A percentile compares a stretch with the other conserved stretches of the same genome.
Evolutionary conservation across 2,797 vertebrate species (phyloP).

Genomic region (Triplophysa bombifrons): DNA sequence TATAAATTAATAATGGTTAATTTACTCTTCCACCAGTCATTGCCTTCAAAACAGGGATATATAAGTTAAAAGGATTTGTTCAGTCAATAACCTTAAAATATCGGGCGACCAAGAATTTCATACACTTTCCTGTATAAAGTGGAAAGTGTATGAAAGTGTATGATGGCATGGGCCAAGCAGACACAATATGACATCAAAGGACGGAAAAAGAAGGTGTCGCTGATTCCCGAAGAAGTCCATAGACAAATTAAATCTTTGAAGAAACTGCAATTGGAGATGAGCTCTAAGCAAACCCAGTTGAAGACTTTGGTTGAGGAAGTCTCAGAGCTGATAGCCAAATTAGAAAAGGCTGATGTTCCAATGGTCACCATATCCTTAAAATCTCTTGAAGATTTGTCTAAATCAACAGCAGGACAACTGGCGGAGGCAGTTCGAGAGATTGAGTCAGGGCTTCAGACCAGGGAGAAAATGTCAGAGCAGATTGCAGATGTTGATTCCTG

Average conservation of each 20-base stretch:
- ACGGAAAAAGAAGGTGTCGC: conserved; percentile 71
- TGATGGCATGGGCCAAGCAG: conserved; percentile 83
- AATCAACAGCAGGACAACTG: conserved; percentile 78
- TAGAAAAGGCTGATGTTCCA: conserved; percentile 68
- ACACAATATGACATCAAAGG: conserved; percentile 73
- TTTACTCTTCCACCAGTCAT: too few relatives aligned
- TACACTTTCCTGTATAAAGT: too few relatives aligned
- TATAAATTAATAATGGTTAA: too few relatives aligned
- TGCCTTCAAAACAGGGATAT: too few relatives aligned
- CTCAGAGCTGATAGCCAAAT: conserved; percentile 67
- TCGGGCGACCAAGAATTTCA: too few relatives aligned
- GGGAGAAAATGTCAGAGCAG: conserved; percentile 80
- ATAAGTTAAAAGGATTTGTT: too few relatives aligned
- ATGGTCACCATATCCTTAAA: conserved; percentile 74
- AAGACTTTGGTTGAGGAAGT: conserved; percentile 76
- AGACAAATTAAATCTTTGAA: conserved; percentile 83
- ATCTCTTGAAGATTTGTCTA: conserved; percentile 78
- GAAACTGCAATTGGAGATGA: conserved; percentile 76
- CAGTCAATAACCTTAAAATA: too few relatives aligned
- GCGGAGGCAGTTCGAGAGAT: conserved; percentile 76
- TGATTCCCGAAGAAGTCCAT: conserved; percentile 84
- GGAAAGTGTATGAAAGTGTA: too few relatives aligned
- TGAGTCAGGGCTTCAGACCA: conserved; percentile 82
- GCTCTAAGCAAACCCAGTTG: conserved; percentile 77
- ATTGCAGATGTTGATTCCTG: conserved; percentile 80